Conservation (phyloP, 2,797 vertebrate species). For the Acrocephalus scirpaceus region DNA sequence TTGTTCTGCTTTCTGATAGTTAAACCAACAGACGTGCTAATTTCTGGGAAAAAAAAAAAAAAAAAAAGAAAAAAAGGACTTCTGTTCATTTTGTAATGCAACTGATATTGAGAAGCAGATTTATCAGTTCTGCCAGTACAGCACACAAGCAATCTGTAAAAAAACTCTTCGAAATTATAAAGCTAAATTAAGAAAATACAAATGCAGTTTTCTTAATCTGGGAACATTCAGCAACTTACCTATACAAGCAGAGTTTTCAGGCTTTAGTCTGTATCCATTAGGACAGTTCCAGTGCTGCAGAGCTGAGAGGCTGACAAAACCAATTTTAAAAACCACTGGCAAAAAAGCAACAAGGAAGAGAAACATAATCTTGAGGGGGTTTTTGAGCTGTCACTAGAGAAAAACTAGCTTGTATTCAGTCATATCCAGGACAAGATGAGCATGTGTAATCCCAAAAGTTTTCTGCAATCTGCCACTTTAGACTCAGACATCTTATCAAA, state of each 20-base stretch:
- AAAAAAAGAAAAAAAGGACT: rapidly evolving
- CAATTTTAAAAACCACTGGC: slow-evolving; percentile 69
- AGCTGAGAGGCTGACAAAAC: slow-evolving; percentile 68
- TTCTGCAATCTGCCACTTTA: slow-evolving; percentile 47
- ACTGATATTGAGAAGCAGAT: background rate
- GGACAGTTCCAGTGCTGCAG: slow-evolving; percentile 74
- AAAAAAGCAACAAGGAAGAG: slow-evolving; percentile 71
- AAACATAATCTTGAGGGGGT: slow-evolving; percentile 80
- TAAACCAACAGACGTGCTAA: background rate
- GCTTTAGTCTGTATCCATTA: slow-evolving; percentile 64
- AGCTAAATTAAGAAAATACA: background rate
- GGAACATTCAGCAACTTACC: slow-evolving; percentile 78
- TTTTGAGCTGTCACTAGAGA: slow-evolving; percentile 34
- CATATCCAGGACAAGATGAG: slow-evolving; percentile 65
- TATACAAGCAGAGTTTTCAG: slow-evolving; percentile 71
- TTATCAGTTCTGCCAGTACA: background rate
- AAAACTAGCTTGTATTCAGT: slow-evolving; percentile 68
- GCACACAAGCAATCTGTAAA: background rate
- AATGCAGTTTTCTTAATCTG: background rate
- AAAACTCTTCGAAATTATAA: background rate
- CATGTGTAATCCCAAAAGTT: slow-evolving; percentile 53
- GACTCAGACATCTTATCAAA: slow-evolving; percentile 60
- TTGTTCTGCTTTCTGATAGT: background rate
- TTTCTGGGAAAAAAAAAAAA: background rate
- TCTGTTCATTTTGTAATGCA: background rate